A percentile compares a stretch with the other conserved stretches of the same genome.
phyloP scores from a whole-genome alignment of 2,113 vertebrate genomes.

The Orycteropus afer region DNA sequence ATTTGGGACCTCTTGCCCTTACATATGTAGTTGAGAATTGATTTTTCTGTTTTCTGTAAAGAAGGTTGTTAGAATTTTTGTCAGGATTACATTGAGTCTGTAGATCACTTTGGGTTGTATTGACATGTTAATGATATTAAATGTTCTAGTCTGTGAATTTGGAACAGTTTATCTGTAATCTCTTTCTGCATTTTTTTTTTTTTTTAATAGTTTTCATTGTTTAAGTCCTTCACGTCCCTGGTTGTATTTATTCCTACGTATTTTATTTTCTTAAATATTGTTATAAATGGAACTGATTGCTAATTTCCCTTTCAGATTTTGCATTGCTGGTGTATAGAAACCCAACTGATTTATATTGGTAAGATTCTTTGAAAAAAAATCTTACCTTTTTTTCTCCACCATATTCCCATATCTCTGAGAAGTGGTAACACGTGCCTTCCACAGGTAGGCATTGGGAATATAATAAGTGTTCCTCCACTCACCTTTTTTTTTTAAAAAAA shows the following conservation, averaged over 20 bases:
- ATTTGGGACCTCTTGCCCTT: neutral
- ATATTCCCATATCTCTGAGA: neutral
- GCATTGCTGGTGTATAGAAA: neutral
- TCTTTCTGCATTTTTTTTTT: neutral
- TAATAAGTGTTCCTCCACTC: neutral
- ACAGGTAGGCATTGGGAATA: neutral
- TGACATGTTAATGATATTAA: neutral
- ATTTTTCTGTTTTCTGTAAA: neutral
- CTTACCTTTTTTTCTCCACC: neutral
- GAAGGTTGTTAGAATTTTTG: neutral
- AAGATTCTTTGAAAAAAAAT: too few species aligned
- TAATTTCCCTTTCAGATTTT: neutral
- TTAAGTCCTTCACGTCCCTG: neutral
- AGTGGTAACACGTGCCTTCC: neutral
- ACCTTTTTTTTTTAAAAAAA: neutral
- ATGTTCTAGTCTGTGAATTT: neutral
- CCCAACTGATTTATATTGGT: neutral
- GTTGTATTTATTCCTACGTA: neutral
- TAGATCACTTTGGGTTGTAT: neutral
- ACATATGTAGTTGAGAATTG: neutral
- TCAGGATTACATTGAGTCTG: neutral
- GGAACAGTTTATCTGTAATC: too few species aligned
- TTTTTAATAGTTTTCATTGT: too few species aligned
- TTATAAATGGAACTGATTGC: neutral
- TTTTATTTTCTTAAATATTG: neutral